These are phyloP conservation scores for Parnassius mnemosyne DNA, from an alignment of 2,888 invertebrate species.

Conservation along the genomic window DNA sequence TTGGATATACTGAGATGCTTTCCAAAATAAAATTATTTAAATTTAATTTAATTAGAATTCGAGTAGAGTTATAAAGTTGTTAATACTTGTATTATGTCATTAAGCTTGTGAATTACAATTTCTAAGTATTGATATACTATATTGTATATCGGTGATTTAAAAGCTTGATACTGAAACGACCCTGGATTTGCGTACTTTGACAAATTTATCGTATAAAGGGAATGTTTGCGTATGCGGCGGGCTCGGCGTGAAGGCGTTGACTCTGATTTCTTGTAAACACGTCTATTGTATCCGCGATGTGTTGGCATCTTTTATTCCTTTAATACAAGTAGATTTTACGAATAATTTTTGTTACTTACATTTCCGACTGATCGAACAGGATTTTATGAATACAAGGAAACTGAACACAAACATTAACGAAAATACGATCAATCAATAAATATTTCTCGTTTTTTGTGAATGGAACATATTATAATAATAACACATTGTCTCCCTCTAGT, in stretches of 20 bases:
- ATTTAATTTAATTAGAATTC: no score
- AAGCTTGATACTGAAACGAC: slow-evolving; percentile 29
- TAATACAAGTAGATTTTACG: slow-evolving; percentile 43
- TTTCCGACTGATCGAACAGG: slow-evolving; percentile 36
- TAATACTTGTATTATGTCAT: no score
- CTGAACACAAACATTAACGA: not conserved
- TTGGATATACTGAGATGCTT: no score
- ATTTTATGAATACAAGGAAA: slow-evolving; percentile 14
- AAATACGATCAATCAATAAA: not conserved
- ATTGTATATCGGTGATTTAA: slow-evolving; percentile 8
- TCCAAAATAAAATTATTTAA: no score
- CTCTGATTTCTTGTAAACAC: slow-evolving; percentile 67
- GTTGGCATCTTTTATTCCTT: slow-evolving; percentile 50
- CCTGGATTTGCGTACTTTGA: slow-evolving; percentile 33
- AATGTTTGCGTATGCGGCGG: slow-evolving; percentile 44
- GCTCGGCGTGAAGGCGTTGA: slow-evolving; percentile 41
- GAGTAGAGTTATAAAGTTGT: no score
- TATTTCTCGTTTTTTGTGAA: no score
- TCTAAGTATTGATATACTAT: not conserved
- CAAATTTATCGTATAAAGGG: slow-evolving; percentile 43
- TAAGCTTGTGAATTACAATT: no score
- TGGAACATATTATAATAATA: no score
- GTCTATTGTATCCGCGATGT: slow-evolving; percentile 58
- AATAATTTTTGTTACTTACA: slow-evolving; percentile 50
- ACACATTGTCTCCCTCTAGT: no score